phyloP scores from a whole-genome alignment of 2,888 invertebrate genomes.

The Brachycybe producta region DNA sequence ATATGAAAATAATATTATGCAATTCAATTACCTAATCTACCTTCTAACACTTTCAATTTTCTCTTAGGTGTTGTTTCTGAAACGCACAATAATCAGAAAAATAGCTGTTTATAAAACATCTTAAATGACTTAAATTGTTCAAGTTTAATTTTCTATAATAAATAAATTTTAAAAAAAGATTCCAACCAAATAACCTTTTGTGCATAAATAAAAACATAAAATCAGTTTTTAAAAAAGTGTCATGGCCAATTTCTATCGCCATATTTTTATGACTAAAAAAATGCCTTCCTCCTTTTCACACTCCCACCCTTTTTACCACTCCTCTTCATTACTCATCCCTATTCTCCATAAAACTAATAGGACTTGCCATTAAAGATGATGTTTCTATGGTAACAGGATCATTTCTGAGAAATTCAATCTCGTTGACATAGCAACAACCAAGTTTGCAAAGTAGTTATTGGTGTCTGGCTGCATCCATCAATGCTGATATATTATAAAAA shows the following conservation, averaged over 20 bases:
- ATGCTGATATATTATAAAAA: conserved; percentile 8
- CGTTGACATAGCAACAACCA: conserved; percentile 6
- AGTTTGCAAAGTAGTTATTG: conserved; percentile 12
- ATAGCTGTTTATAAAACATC: no score
- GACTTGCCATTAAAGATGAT: conserved; percentile 10
- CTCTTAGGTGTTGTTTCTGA: no score
- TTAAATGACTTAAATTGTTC: no score
- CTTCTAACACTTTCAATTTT: no score
- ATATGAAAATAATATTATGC: no score
- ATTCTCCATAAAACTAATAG: conserved; percentile 10
- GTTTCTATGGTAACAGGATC: conserved; percentile 8
- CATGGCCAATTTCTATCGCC: no score
- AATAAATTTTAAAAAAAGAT: no score
- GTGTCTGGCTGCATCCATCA: conserved; percentile 5
- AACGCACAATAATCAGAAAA: no score
- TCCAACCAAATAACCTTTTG: no score
- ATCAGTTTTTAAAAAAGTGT: not conserved
- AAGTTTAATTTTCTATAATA: no score
- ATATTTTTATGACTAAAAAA: no score
- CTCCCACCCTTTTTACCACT: not conserved
- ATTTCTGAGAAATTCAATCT: conserved; percentile 9
- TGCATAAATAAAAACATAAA: not conserved
- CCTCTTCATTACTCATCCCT: not conserved
- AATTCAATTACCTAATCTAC: not conserved
- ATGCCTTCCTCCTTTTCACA: not conserved